A percentile compares a stretch with the other conserved stretches of the same genome.
These are phyloP conservation scores for Piaya cayana DNA, from an alignment of 2,113 vertebrate species.

Conservation along the genomic window DNA sequence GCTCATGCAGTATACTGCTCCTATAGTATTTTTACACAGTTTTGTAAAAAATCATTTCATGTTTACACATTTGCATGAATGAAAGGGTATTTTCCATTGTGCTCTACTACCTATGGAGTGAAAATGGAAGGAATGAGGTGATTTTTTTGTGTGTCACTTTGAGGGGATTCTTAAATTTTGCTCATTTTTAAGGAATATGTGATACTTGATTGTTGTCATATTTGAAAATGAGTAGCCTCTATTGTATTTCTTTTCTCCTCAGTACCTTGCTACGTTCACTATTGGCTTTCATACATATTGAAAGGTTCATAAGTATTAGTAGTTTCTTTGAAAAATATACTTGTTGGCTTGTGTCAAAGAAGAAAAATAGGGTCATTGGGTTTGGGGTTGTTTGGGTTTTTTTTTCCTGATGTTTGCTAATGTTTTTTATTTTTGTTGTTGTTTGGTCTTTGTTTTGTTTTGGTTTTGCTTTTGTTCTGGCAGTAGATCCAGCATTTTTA, in stretches of 20 bases:
- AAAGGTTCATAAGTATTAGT: neutral
- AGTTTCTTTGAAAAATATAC: neutral
- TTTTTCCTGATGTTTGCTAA: too few relatives aligned
- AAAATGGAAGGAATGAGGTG: neutral
- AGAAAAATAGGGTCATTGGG: too few relatives aligned
- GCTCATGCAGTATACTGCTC: neutral
- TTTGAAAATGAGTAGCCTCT: neutral
- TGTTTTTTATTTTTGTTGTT: too few relatives aligned
- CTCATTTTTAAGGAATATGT: neutral
- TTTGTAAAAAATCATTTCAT: neutral
- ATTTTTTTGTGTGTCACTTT: neutral
- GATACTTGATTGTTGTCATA: rapidly evolving
- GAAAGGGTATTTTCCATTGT: neutral
- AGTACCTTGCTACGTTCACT: neutral
- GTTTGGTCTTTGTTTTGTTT: too few relatives aligned
- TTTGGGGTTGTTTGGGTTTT: too few relatives aligned
- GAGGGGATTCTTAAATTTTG: neutral
- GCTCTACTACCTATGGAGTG: neutral
- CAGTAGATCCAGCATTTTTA: neutral
- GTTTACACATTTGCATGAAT: neutral
- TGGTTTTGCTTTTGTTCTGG: neutral
- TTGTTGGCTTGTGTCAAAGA: neutral
- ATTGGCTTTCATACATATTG: neutral
- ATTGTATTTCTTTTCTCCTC: neutral
- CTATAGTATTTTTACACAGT: neutral